Conservation (phyloP, 1,140 invertebrate genomes). For the Macrostomum lignano region DNA sequence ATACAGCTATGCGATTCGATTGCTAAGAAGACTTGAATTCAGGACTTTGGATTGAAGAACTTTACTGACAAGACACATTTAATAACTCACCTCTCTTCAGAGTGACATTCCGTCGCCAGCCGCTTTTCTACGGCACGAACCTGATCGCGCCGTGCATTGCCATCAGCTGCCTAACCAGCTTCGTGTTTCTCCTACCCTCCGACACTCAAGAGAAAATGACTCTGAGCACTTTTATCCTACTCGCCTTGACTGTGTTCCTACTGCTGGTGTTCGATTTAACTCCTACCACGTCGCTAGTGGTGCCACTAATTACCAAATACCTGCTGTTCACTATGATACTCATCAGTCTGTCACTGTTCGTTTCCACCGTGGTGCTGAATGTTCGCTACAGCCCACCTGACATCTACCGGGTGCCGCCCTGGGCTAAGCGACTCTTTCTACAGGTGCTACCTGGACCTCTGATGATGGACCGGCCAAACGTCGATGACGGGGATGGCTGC, state of each 20-base stretch:
- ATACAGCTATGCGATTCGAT: too few relatives aligned
- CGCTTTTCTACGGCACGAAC: constrained; percentile 27
- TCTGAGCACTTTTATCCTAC: constrained; percentile 86
- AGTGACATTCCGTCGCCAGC: constrained; percentile 23
- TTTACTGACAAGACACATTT: too few relatives aligned
- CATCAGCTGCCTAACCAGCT: constrained; percentile 70
- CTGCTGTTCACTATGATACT: constrained; percentile 4
- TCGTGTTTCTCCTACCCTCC: constrained; percentile 89
- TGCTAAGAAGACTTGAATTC: too few relatives aligned
- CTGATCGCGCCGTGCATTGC: constrained; percentile 27
- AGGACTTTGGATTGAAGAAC: too few relatives aligned
- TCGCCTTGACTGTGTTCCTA: constrained; percentile 97
- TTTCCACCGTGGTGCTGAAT: background rate
- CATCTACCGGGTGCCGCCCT: constrained; percentile 26
- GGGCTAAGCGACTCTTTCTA: constrained; percentile 22
- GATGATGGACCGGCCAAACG: too few relatives aligned
- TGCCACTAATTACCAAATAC: constrained; percentile 1
- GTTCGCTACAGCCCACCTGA: constrained; percentile 20
- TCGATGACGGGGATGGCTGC: too few relatives aligned
- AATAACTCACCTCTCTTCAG: too few relatives aligned
- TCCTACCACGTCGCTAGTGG: constrained; percentile 53
- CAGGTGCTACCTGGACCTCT: constrained; percentile 16
- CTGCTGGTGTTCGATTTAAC: constrained; percentile 87
- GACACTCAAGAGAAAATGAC: constrained; percentile 94
- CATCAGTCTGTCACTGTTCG: constrained; percentile 1